Conservation (phyloP, 2,113 vertebrate genomes). For the Embiotoca jacksoni region DNA sequence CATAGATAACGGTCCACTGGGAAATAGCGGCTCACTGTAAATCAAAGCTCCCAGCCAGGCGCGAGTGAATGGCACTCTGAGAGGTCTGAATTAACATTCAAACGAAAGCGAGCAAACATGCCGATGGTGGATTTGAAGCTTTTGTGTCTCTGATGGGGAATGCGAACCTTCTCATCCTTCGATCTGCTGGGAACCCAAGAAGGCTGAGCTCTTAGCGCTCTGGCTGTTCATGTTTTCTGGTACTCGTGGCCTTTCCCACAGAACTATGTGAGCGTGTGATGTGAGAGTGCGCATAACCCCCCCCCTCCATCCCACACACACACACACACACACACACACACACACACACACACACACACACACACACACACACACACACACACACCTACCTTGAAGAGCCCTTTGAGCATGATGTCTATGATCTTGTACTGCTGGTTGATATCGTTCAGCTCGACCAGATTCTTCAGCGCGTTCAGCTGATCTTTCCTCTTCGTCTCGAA, state of each 20-base stretch:
- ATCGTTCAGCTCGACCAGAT: constrained; percentile 95
- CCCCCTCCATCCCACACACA: too few relatives aligned
- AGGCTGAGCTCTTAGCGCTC: not conserved
- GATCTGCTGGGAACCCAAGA: constrained; percentile 2
- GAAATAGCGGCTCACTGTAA: constrained; percentile 22
- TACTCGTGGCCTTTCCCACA: not conserved
- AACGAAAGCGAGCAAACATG: constrained; percentile 29
- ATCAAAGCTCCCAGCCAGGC: constrained; percentile 10
- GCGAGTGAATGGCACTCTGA: not conserved
- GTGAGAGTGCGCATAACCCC: not conserved
- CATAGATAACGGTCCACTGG: constrained; percentile 40
- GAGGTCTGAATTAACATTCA: constrained; percentile 36
- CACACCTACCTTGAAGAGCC: constrained; percentile 93
- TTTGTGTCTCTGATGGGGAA: not conserved
- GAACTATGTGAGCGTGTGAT: not conserved
- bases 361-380: not conserved
- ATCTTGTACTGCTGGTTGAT: constrained; percentile 99
- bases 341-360: too few relatives aligned
- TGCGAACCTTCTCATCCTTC: constrained; percentile 8
- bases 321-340: too few relatives aligned
- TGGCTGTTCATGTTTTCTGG: not conserved
- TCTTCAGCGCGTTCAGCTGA: constrained; percentile 95
- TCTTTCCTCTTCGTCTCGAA: constrained; percentile 98
- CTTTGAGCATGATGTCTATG: constrained; percentile 99
- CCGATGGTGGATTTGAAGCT: constrained; percentile 26